phyloP scores from a whole-genome alignment of 2,113 vertebrate genomes.

The Grammomys surdaster region DNA sequence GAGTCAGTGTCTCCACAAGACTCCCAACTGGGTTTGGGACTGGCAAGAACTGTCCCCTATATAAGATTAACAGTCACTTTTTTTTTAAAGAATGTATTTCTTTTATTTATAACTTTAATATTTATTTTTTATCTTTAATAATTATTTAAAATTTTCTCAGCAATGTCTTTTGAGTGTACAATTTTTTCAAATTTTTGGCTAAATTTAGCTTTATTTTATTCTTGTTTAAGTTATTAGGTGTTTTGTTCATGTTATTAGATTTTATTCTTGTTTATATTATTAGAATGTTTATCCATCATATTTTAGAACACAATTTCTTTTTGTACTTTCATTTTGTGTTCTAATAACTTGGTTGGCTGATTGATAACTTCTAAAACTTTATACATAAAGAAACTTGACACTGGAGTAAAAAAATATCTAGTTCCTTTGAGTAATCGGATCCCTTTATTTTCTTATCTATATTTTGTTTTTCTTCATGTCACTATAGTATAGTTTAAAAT shows the following conservation, averaged over 20 bases:
- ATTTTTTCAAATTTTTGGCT: background rate
- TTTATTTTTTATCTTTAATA: background rate
- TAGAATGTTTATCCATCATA: background rate
- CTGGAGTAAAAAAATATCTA: background rate
- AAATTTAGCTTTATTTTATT: background rate
- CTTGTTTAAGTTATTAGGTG: background rate
- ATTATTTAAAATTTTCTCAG: background rate
- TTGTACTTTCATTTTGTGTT: background rate
- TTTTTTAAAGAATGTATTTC: background rate
- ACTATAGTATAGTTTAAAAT: background rate
- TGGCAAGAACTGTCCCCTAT: background rate
- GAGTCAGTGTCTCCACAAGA: background rate
- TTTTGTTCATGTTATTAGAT: background rate
- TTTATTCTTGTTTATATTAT: background rate
- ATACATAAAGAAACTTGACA: background rate
- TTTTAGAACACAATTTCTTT: background rate
- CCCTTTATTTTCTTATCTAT: background rate
- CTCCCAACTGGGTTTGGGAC: background rate
- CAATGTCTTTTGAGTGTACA: background rate
- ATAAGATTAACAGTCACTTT: background rate
- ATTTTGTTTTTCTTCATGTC: background rate
- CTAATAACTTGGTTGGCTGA: background rate
- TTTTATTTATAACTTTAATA: background rate
- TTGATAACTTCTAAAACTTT: background rate
- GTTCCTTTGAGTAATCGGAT: constrained; percentile 1